These are phyloP conservation scores for Neotoxoptera formosana DNA, from an alignment of 1,140 invertebrate species.

Conservation along the genomic window DNA sequence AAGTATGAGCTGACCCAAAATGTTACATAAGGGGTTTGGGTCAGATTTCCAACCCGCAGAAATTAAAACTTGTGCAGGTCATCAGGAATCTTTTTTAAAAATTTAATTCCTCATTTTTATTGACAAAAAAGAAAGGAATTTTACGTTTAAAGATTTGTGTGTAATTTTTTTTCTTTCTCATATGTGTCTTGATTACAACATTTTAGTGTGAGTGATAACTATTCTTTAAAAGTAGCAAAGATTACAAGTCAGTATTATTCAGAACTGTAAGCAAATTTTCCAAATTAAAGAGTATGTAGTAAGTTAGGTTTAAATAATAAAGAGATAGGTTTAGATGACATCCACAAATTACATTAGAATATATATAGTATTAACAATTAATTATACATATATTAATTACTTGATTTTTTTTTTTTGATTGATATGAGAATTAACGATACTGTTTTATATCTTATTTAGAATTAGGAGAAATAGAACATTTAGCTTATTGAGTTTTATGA, in stretches of 20 bases:
- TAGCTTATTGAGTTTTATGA: constrained; percentile 38
- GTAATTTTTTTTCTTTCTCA: constrained; percentile 53
- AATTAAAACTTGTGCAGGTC: constrained; percentile 50
- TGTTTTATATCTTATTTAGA: constrained; percentile 48
- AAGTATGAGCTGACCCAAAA: constrained; percentile 54
- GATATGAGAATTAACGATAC: constrained; percentile 41
- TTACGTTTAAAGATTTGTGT: constrained; percentile 46
- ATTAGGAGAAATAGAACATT: constrained; percentile 26
- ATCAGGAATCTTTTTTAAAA: constrained; percentile 54
- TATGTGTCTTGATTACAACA: constrained; percentile 37
- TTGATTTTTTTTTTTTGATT: constrained; percentile 38
- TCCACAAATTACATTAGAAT: constrained; percentile 39
- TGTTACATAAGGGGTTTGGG: constrained; percentile 49
- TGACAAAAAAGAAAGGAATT: constrained; percentile 20
- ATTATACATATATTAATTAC: constrained; percentile 14
- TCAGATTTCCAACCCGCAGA: constrained; percentile 56
- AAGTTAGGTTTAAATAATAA: constrained; percentile 40
- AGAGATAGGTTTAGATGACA: constrained; percentile 24
- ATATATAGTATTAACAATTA: neutral
- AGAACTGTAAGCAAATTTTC: constrained; percentile 37
- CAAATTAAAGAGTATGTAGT: constrained; percentile 24
- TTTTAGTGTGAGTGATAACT: constrained; percentile 48
- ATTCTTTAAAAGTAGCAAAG: constrained; percentile 32
- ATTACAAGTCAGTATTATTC: constrained; percentile 51
- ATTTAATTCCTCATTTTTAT: constrained; percentile 49